Conservation (phyloP, 2,113 vertebrate genomes). For the Mesoclemmys tuberculata region DNA sequence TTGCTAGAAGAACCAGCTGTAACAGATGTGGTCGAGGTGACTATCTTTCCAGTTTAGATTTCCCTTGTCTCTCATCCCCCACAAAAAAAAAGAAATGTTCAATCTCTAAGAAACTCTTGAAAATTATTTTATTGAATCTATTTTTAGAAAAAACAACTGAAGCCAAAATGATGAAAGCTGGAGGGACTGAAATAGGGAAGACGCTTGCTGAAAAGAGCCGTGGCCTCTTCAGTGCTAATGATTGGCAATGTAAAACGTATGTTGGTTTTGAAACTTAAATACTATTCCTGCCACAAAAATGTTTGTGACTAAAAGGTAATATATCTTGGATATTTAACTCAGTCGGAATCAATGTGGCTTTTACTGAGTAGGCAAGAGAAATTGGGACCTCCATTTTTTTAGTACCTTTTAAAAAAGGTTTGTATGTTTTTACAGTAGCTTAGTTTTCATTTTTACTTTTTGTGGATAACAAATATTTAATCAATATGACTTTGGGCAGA, state of each 20-base stretch:
- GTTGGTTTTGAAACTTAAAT: neutral
- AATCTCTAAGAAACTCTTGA: neutral
- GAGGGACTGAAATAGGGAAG: constrained; percentile 98
- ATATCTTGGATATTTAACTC: accelerated
- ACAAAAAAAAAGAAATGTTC: accelerated
- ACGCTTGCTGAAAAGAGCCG: constrained; percentile 97
- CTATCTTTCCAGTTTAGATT: neutral
- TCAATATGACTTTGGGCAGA: neutral
- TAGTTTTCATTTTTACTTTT: accelerated
- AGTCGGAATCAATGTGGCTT: accelerated
- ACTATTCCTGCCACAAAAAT: accelerated
- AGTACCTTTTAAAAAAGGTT: neutral
- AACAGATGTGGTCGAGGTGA: constrained; percentile 95
- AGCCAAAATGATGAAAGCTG: constrained; percentile 99
- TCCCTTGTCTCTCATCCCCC: accelerated
- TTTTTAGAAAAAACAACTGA: constrained; percentile 95
- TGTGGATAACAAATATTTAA: neutral
- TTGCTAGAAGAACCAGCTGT: constrained; percentile 96
- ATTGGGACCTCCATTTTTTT: accelerated
- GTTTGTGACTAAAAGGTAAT: neutral
- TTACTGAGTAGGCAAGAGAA: neutral
- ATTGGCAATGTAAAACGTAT: constrained; percentile 99
- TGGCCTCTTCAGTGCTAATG: constrained; percentile 97
- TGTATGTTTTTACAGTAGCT: neutral
- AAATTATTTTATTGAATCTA: neutral